A percentile compares a stretch with the other conserved stretches of the same genome.
Conservation (phyloP, 2,888 invertebrate genomes). For the Ernsta delagoae region DNA sequence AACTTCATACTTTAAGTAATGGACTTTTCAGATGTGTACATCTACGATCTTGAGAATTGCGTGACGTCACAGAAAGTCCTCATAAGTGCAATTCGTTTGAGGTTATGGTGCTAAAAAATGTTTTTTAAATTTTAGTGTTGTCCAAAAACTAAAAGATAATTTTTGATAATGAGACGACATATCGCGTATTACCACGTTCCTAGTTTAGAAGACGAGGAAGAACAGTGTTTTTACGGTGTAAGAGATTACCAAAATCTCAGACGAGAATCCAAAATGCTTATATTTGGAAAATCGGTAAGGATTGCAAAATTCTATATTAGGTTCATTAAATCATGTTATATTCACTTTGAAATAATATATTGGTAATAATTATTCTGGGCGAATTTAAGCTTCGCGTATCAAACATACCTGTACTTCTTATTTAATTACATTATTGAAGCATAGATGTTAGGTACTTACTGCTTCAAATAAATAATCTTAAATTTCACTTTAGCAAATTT, state of each 20-base stretch:
- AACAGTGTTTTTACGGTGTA: slow-evolving; percentile 46
- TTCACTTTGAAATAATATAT: no score
- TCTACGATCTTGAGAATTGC: no score
- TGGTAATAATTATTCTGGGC: no score
- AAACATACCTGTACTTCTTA: no score
- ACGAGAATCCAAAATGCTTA: slow-evolving; percentile 65
- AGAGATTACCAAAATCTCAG: slow-evolving; percentile 60
- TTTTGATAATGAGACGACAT: slow-evolving; percentile 61
- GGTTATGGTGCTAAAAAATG: background rate
- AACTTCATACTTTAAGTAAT: no score
- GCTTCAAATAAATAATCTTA: background rate
- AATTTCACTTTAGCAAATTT: background rate
- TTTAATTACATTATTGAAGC: no score
- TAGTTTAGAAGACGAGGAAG: slow-evolving; percentile 56
- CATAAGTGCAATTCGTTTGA: background rate
- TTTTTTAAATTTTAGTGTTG: background rate
- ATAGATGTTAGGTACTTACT: background rate
- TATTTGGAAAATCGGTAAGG: slow-evolving; percentile 63
- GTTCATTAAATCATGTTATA: no score
- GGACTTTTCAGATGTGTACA: no score
- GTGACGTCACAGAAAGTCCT: no score
- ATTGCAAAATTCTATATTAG: no score
- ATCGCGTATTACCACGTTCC: slow-evolving; percentile 54
- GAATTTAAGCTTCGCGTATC: no score
- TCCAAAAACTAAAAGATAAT: no score